Base-by-base conservation (phyloP, 2,797 vertebrate genomes). In the Pelodytes ibericus region DNA sequence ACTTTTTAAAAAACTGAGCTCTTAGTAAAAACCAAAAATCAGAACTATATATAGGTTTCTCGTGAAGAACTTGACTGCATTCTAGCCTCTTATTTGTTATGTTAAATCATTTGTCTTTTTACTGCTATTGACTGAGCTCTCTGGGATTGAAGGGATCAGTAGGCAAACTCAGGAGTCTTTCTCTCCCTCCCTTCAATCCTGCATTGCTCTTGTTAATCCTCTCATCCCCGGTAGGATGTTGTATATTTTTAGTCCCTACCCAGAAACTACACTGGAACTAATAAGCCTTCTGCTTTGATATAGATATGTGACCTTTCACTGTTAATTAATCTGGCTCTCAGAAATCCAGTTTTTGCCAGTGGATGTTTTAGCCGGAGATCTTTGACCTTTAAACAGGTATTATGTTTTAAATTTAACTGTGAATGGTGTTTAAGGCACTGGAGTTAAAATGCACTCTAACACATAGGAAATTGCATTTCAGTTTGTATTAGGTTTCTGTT, bases 371-470 rank as follows among this genome's bases (percentile, higher is more conserved):
- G 74, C 80, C 33, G 71, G 80, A 74, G 66, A 75, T 61, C 75
- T 83, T 85, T 78, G 78, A 82, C 84, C 81, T 87, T 86, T 82
- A 81, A 70, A 67, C 72, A 47, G 71, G 70, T 71, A 81, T 82
- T 80, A 79, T 84, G 24, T 77, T 82, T 79, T 83, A 80, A 77
- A 81, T 68, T 24, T 30, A 80, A 51, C 71, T 79, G 6, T 79
- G 63, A 57, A 60, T 75, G 74, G 74, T 36, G 73, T 61, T 66
- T 59, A 29, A 0, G 0, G 56, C 78, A 71, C 67, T 77, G 0
- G 0, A 68, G 57, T 68, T 82, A 74, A 68, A 85, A 68, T 62
- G 13, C 56, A 29, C 63, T 53, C 16, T 47, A 31, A 47, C 47
- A 62, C 53, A 49, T 65, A 72, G 62, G 25, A 67, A 66, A 77